phyloP scores from a whole-genome alignment of 2,797 vertebrate genomes.

The Erpetoichthys calabaricus region DNA sequence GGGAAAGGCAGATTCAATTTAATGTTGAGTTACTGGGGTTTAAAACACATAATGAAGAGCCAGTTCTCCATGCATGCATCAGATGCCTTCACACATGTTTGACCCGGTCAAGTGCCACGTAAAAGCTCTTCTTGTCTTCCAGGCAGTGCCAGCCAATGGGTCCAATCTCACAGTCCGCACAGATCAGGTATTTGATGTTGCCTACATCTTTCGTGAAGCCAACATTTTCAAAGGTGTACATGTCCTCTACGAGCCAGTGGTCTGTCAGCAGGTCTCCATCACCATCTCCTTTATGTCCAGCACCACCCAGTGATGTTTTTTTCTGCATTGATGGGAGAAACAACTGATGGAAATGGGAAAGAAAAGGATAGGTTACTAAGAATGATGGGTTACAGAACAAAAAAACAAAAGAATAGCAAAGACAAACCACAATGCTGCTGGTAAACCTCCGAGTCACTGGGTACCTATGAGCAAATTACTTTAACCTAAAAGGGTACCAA shows the following conservation, averaged over 20 bases:
- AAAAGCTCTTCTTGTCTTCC: constrained; percentile 86
- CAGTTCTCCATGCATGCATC: no score
- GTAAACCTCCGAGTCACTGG: neutral
- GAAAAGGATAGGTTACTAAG: neutral
- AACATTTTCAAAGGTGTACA: constrained; percentile 92
- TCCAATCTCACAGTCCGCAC: constrained; percentile 94
- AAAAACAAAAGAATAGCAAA: neutral
- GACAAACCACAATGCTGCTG: neutral
- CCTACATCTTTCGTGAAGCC: constrained; percentile 92
- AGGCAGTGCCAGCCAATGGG: constrained; percentile 94
- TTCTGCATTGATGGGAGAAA: constrained; percentile 83
- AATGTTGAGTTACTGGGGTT: no score
- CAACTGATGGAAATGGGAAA: constrained; percentile 42
- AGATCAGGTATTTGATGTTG: constrained; percentile 86
- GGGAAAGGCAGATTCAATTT: no score
- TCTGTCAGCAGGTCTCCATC: constrained; percentile 70
- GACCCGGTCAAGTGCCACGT: constrained; percentile 82
- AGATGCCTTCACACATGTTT: constrained; percentile 55
- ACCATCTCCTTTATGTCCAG: constrained; percentile 35
- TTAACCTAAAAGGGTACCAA: no score
- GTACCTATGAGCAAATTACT: no score
- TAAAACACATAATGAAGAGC: no score
- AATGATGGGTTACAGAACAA: no score
- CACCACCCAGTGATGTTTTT: constrained; percentile 51
- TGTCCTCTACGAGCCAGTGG: constrained; percentile 90